Conservation (phyloP, 2,888 invertebrate genomes). For the Sphecodes monilicornis region DNA sequence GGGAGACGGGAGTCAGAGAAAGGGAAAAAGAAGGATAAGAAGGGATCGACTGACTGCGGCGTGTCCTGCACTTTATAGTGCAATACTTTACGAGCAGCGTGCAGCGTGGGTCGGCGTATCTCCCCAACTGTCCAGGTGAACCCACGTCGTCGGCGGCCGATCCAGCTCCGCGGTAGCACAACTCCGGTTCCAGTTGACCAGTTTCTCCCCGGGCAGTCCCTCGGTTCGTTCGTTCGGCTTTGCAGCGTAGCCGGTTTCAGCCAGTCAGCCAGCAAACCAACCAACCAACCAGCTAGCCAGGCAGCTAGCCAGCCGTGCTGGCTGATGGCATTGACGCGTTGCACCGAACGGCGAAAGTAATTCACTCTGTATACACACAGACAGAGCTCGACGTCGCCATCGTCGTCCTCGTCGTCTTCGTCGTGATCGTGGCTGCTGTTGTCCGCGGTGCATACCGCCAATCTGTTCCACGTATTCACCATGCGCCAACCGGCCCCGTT, state of each 20-base stretch:
- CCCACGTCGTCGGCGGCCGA: slow-evolving; percentile 74
- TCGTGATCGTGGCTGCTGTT: slow-evolving; percentile 34
- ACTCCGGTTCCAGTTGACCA: slow-evolving; percentile 78
- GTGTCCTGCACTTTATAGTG: slow-evolving; percentile 76
- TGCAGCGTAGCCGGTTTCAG: slow-evolving; percentile 46
- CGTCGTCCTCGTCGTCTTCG: slow-evolving; percentile 32
- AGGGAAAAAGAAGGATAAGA: slow-evolving; percentile 54
- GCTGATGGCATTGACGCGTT: slow-evolving; percentile 79
- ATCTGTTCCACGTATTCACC: slow-evolving; percentile 72
- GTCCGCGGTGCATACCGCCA: slow-evolving; percentile 56
- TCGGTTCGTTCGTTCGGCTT: slow-evolving; percentile 50
- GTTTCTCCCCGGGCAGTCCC: slow-evolving; percentile 72
- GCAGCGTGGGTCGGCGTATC: slow-evolving; percentile 75
- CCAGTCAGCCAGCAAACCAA: slow-evolving; percentile 49
- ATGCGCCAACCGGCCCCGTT: slow-evolving; percentile 70
- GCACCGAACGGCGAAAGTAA: slow-evolving; percentile 79
- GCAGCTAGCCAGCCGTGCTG: slow-evolving; percentile 50
- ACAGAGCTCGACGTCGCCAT: slow-evolving; percentile 14
- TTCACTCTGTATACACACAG: slow-evolving; percentile 66
- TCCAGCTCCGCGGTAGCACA: slow-evolving; percentile 73
- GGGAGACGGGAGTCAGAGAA: slow-evolving; percentile 24
- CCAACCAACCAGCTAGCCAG: slow-evolving; percentile 50
- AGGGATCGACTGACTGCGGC: slow-evolving; percentile 63
- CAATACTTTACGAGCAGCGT: slow-evolving; percentile 75
- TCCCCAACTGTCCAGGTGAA: slow-evolving; percentile 74